A percentile compares a stretch with the other conserved stretches of the same genome.
Conservation (phyloP, 2,888 invertebrate genomes). For the Drosophila infuscata region DNA sequence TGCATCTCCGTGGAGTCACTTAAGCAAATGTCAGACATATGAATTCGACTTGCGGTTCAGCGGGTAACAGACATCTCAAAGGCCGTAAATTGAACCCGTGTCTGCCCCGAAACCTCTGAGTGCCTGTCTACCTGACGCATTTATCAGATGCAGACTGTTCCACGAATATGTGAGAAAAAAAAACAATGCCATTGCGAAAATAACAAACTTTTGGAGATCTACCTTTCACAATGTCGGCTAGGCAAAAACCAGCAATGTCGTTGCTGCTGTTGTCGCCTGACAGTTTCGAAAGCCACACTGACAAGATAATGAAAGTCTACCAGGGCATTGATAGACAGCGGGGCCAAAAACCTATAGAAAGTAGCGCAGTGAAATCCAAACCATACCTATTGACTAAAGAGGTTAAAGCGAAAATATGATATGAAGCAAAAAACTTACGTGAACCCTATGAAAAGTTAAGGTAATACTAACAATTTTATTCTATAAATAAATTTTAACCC, state of each 20-base stretch:
- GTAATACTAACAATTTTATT: background rate
- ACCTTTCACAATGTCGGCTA: constrained; percentile 55
- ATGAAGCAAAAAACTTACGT: background rate
- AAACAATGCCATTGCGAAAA: constrained; percentile 22
- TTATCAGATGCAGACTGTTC: constrained; percentile 72
- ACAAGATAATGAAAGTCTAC: constrained; percentile 76
- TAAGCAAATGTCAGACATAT: constrained; percentile 66
- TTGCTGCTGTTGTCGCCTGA: constrained; percentile 53
- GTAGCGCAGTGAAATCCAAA: constrained; percentile 17
- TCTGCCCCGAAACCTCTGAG: constrained; percentile 13
- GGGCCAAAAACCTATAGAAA: constrained; percentile 6
- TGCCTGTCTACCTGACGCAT: constrained; percentile 51
- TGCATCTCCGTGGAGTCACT: constrained; percentile 56
- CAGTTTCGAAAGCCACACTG: constrained; percentile 57
- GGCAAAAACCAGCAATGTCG: constrained; percentile 21
- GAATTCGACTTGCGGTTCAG: constrained; percentile 43
- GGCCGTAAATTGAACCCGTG: constrained; percentile 66
- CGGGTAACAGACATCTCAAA: constrained; percentile 60
- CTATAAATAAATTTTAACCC: background rate
- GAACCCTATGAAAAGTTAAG: background rate
- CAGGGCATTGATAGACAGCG: constrained; percentile 17
- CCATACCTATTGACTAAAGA: constrained; percentile 12
- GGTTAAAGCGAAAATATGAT: background rate
- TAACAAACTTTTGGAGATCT: constrained; percentile 45
- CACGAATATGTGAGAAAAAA: constrained; percentile 29